Conservation (phyloP, 2,888 invertebrate species). For the Antheraea assamensis region DNA sequence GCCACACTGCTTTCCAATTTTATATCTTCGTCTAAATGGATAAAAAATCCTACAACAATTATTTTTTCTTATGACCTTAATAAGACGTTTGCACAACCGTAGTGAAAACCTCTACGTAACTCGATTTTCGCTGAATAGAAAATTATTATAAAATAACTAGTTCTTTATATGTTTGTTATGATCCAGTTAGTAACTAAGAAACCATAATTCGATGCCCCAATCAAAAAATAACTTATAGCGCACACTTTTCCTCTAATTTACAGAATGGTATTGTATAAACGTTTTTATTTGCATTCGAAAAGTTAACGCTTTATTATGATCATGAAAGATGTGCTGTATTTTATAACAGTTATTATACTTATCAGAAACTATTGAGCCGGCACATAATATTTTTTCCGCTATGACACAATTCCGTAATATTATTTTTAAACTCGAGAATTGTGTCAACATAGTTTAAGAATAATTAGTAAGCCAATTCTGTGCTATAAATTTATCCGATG, state of each 20-base stretch:
- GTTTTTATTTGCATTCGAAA: background rate
- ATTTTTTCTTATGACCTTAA: background rate
- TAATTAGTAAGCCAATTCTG: conserved; percentile 18
- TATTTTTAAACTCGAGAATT: conserved; percentile 8
- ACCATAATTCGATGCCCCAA: too few species aligned
- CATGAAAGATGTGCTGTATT: background rate
- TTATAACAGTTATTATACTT: background rate
- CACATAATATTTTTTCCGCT: too few species aligned
- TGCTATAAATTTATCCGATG: conserved; percentile 19
- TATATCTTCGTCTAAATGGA: conserved; percentile 64
- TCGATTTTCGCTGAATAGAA: background rate
- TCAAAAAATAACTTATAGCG: too few species aligned
- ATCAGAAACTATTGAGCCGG: background rate
- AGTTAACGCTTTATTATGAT: background rate
- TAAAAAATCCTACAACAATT: conserved; percentile 22
- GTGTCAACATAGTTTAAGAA: conserved; percentile 8
- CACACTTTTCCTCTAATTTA: too few species aligned
- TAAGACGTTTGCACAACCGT: background rate
- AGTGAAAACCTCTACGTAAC: background rate
- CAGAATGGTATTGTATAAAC: background rate
- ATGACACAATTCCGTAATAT: conserved; percentile 4
- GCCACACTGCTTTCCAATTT: conserved; percentile 73
- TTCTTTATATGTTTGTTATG: too few species aligned
- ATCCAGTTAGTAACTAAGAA: too few species aligned
- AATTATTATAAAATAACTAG: too few species aligned